These are phyloP conservation scores for Helicoverpa zea DNA, from an alignment of 1,140 invertebrate species.

Conservation along the genomic window DNA sequence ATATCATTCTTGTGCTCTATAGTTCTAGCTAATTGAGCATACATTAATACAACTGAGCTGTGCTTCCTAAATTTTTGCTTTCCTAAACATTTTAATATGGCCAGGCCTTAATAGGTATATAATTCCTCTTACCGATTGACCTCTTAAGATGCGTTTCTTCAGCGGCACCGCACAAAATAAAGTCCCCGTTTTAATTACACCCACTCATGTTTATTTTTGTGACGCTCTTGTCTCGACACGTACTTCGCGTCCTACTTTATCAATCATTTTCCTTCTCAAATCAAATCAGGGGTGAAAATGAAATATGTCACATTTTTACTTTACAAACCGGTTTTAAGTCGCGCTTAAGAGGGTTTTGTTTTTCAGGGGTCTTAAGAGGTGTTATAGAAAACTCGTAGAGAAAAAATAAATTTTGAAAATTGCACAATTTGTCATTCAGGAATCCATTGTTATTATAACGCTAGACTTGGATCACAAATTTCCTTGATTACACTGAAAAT, in stretches of 20 bases:
- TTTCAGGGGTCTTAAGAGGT: background rate
- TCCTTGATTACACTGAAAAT: background rate
- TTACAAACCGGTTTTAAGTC: slow-evolving; percentile 21
- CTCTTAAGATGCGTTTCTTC: too few relatives aligned
- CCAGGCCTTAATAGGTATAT: too few relatives aligned
- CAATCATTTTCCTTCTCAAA: slow-evolving; percentile 69
- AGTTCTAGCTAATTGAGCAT: too few relatives aligned
- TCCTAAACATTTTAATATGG: too few relatives aligned
- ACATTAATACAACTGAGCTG: too few relatives aligned
- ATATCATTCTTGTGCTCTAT: too few relatives aligned
- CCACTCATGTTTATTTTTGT: slow-evolving; percentile 43
- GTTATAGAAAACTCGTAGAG: background rate
- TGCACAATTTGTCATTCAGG: too few relatives aligned
- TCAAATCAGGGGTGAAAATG: slow-evolving; percentile 76
- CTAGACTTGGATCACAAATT: too few relatives aligned
- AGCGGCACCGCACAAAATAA: slow-evolving; percentile 6
- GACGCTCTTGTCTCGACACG: slow-evolving; percentile 41
- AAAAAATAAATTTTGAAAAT: background rate
- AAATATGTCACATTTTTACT: slow-evolving; percentile 64
- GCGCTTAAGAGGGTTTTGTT: background rate
- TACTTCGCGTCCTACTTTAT: slow-evolving; percentile 62
- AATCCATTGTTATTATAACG: too few relatives aligned
- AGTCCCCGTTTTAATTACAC: slow-evolving; percentile 50
- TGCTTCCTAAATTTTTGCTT: too few relatives aligned
- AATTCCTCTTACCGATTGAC: too few relatives aligned